These are phyloP conservation scores for Papilio demoleus DNA, from an alignment of 2,888 invertebrate genomes.

Conservation along the genomic window DNA sequence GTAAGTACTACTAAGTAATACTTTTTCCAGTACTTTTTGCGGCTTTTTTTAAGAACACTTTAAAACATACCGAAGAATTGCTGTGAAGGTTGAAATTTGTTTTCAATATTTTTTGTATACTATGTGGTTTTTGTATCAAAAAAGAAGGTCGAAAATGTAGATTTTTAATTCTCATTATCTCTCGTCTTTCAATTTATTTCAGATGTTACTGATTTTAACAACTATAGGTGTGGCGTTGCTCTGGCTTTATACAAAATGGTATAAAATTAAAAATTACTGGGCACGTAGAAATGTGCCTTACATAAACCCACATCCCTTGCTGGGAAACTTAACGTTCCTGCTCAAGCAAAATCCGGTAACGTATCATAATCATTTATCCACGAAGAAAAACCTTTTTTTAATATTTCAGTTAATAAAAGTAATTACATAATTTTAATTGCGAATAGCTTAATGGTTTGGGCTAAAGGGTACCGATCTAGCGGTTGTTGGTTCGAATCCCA, in stretches of 20 bases:
- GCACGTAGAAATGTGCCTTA: slow-evolving; percentile 44
- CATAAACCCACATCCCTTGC: slow-evolving; percentile 44
- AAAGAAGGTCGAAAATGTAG: too few relatives aligned
- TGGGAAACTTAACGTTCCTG: slow-evolving; percentile 53
- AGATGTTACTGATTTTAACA: slow-evolving; percentile 9
- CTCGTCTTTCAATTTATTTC: too few relatives aligned
- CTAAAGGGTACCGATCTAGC: too few relatives aligned
- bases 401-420: neutral
- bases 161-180: too few relatives aligned
- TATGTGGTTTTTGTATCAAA: too few relatives aligned
- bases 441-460: too few relatives aligned
- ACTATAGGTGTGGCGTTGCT: neutral
- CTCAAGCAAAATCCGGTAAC: slow-evolving; percentile 50
- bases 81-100: neutral
- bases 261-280: slow-evolving; percentile 46
- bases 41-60: neutral
- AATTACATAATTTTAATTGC: too few relatives aligned
- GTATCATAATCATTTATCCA: too few relatives aligned
- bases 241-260: slow-evolving; percentile 47
- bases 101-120: neutral
- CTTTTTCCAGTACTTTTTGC: neutral
- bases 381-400: too few relatives aligned
- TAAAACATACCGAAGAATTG: too few relatives aligned
- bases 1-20: neutral
- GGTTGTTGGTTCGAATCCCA: too few relatives aligned